Conservation (phyloP, 2,797 vertebrate species). For the Phyllotis vaccarum region DNA sequence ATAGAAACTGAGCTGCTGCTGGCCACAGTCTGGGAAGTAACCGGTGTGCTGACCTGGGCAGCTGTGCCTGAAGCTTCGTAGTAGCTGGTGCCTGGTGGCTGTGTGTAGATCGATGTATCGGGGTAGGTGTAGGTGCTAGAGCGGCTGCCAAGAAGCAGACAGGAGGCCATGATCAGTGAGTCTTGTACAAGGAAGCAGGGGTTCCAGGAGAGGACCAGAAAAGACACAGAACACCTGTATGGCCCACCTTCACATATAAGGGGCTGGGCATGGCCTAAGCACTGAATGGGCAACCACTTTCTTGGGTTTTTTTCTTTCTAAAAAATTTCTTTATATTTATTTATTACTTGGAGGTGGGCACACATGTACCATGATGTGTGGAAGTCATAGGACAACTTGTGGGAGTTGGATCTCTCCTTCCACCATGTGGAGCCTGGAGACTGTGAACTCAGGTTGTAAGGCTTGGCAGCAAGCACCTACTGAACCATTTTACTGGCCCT, state of each 20-base stretch:
- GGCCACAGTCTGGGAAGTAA: constrained; percentile 90
- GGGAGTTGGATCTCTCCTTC: neutral
- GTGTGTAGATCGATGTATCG: constrained; percentile 92
- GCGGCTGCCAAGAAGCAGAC: constrained; percentile 87
- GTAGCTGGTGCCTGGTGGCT: constrained; percentile 90
- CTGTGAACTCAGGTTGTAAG: neutral
- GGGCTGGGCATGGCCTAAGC: neutral
- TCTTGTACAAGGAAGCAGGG: neutral
- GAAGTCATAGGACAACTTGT: neutral
- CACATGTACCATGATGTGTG: no score
- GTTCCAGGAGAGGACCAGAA: neutral
- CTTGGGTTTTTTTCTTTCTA: neutral
- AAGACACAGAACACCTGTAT: neutral
- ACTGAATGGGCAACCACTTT: neutral
- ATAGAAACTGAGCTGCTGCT: constrained; percentile 92
- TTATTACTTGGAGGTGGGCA: neutral
- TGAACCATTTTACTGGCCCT: neutral
- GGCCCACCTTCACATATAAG: neutral
- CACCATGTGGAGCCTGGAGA: neutral
- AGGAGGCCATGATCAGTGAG: neutral
- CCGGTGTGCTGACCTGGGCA: constrained; percentile 91
- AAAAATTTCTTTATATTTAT: neutral
- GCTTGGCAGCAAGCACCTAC: neutral
- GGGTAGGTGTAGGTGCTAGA: constrained; percentile 92
- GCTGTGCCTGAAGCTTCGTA: constrained; percentile 91